A percentile compares a stretch with the other conserved stretches of the same genome.
Conservation (phyloP, 2,113 vertebrate species). For the Mesoclemmys tuberculata region DNA sequence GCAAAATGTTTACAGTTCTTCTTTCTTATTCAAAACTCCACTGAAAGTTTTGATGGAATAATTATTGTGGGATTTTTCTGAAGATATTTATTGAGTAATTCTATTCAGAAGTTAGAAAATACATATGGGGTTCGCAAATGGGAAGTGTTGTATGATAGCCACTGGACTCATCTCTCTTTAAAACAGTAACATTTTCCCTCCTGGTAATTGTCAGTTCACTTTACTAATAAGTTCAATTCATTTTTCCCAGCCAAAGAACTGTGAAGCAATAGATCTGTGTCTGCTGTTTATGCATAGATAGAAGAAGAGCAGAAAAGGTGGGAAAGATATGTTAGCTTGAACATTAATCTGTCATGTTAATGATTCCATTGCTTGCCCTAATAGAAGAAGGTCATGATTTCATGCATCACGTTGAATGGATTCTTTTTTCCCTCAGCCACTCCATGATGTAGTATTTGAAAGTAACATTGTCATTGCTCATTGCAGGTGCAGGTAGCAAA, state of each 20-base stretch:
- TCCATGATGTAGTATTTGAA: not conserved
- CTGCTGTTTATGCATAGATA: constrained; percentile 41
- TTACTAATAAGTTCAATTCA: not conserved
- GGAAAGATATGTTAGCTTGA: constrained; percentile 46
- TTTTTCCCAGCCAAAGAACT: not conserved
- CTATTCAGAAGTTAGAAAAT: not conserved
- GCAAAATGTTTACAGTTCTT: fast-evolving
- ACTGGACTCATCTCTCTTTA: not conserved
- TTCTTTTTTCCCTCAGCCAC: not conserved
- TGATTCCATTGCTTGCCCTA: not conserved
- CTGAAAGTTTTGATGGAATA: not conserved
- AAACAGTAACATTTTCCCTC: not conserved
- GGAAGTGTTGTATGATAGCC: not conserved
- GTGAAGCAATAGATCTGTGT: not conserved
- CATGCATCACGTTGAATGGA: not conserved
- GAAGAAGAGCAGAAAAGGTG: constrained; percentile 27
- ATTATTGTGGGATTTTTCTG: not conserved
- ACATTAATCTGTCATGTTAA: constrained; percentile 35
- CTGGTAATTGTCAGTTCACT: not conserved
- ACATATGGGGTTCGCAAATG: not conserved
- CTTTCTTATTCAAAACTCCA: not conserved
- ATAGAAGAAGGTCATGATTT: not conserved
- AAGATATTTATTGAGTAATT: not conserved
- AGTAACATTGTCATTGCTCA: fast-evolving
- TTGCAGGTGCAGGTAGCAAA: not conserved